phyloP scores from a whole-genome alignment of 2,888 invertebrate genomes.

The Galeopsomyia nigrocyanea region DNA sequence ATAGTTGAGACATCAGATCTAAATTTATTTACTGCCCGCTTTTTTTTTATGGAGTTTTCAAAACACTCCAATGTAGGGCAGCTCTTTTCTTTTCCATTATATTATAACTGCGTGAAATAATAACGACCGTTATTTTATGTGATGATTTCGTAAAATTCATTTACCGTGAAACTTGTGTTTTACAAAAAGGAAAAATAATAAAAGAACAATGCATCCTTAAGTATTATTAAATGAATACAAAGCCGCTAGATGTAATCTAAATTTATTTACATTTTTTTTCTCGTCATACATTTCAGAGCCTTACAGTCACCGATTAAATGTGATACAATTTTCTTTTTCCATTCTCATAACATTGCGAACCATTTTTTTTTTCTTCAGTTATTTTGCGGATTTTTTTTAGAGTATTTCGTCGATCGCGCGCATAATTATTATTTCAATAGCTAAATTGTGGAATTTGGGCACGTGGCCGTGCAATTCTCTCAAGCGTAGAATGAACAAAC shows the following conservation, averaged over 20 bases:
- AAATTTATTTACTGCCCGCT: conserved; percentile 43
- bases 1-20: conserved; percentile 10
- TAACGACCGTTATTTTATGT: conserved; percentile 22
- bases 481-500: too few relatives aligned
- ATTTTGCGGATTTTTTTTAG: conserved; percentile 8
- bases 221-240: conserved; percentile 5
- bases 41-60: conserved; percentile 39
- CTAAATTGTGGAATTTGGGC: too few relatives aligned
- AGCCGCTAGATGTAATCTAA: neutral
- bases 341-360: too few relatives aligned
- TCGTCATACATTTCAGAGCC: conserved; percentile 20
- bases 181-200: conserved; percentile 34
- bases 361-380: conserved; percentile 9
- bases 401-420: neutral
- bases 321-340: too few relatives aligned
- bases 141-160: conserved; percentile 23
- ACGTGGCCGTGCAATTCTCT: too few relatives aligned
- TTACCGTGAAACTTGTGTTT: neutral
- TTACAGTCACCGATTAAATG: conserved; percentile 5
- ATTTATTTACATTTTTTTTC: too few relatives aligned
- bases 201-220: neutral
- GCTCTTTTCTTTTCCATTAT: too few relatives aligned
- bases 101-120: conserved; percentile 16
- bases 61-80: too few relatives aligned
- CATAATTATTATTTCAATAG: neutral